Percentiles rank a stretch among this genome's conserved stretches.
Evolutionary conservation across 2,888 invertebrate species (phyloP).

Genomic region (Chelonus formosanus): DNA sequence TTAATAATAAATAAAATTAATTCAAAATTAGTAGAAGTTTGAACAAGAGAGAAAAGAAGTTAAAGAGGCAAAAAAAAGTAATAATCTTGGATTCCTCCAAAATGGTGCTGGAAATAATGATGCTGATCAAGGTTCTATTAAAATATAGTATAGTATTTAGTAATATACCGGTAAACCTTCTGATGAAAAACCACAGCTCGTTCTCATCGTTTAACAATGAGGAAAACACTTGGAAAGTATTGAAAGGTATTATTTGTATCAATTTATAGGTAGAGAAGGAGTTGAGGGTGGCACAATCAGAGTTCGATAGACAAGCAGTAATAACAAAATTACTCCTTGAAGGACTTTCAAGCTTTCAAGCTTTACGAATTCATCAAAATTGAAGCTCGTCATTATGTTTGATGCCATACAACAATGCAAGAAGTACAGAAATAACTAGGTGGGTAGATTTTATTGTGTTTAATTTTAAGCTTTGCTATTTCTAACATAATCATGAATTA

Average conservation of each 20-base stretch:
- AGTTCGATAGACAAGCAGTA: constrained; percentile 92
- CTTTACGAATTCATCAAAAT: constrained; percentile 90
- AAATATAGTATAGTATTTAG: constrained; percentile 86
- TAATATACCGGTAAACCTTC: constrained; percentile 88
- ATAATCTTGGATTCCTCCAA: not conserved
- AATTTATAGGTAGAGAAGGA: constrained; percentile 84
- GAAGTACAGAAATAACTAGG: constrained; percentile 86
- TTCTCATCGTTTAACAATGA: constrained; percentile 83
- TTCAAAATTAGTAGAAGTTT: too few species aligned
- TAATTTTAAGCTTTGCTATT: not conserved
- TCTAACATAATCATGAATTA: too few species aligned
- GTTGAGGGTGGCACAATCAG: constrained; percentile 85
- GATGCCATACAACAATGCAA: constrained; percentile 85
- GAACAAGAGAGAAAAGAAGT: too few species aligned
- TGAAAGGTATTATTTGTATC: constrained; percentile 72
- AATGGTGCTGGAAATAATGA: constrained; percentile 80
- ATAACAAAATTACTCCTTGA: constrained; percentile 89
- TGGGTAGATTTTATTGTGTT: constrained; percentile 71
- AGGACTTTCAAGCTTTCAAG: constrained; percentile 86
- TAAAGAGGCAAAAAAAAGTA: too few species aligned
- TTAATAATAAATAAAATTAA: too few species aligned
- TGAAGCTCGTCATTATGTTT: constrained; percentile 86
- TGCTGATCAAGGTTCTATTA: constrained; percentile 86
- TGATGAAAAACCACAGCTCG: constrained; percentile 85
- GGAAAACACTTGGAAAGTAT: constrained; percentile 82